A percentile compares a stretch with the other conserved stretches of the same genome.
Conservation (phyloP, 1,140 invertebrate genomes). For the Caenorhabditis tropicalis region DNA sequence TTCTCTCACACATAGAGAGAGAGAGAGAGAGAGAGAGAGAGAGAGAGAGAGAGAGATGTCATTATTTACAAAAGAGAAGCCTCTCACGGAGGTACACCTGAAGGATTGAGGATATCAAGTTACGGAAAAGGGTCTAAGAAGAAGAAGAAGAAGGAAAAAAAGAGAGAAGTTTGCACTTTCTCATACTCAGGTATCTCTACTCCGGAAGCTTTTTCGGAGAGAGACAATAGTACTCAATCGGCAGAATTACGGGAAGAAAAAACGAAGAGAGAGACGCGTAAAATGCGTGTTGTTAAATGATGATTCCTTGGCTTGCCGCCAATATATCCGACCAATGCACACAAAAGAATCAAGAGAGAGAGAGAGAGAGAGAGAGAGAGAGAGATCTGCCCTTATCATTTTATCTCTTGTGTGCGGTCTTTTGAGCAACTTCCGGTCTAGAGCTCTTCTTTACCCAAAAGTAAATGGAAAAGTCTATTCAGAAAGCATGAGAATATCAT, state of each 20-base stretch:
- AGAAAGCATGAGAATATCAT: no score
- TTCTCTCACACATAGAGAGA: no score
- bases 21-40: no score
- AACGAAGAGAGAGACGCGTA: neutral
- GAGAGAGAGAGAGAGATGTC: no score
- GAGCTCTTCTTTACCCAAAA: conserved; percentile 23
- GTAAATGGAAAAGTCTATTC: neutral
- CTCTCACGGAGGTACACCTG: conserved; percentile 16
- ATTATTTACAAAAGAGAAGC: conserved; percentile 30
- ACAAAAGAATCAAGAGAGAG: neutral
- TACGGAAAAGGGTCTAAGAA: conserved; percentile 7
- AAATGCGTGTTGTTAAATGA: neutral
- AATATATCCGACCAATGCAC: conserved; percentile 38
- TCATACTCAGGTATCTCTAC: conserved; percentile 5
- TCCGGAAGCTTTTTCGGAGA: neutral
- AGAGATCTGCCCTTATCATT: conserved; percentile 23
- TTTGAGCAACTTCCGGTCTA: neutral
- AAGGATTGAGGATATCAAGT: neutral
- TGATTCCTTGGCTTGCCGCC: neutral
- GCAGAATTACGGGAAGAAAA: neutral
- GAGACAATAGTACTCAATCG: conserved; percentile 37
- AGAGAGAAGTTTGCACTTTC: neutral
- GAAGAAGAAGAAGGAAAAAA: neutral
- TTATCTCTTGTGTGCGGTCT: neutral
- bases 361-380: conserved; percentile 22